Percentiles rank a stretch among this genome's conserved stretches.
phyloP scores from a whole-genome alignment of 2,113 vertebrate species.

The Tinamus guttatus region DNA sequence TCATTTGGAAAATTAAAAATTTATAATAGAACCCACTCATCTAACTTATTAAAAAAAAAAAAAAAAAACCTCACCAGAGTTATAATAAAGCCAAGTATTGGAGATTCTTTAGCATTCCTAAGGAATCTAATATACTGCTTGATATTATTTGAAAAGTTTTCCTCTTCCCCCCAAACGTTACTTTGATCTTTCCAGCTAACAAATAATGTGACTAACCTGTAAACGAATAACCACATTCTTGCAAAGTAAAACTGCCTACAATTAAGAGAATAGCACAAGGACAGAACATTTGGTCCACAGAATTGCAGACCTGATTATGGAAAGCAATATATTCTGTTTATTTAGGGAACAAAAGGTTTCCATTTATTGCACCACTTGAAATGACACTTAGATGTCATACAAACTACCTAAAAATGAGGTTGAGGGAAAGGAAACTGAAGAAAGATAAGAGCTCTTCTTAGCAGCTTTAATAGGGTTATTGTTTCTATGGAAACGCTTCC shows the following conservation, averaged over 20 bases:
- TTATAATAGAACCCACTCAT: not conserved
- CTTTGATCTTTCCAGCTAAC: not conserved
- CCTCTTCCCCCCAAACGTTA: not conserved
- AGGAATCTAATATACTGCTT: not conserved
- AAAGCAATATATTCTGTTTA: not conserved
- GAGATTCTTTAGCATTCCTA: not conserved
- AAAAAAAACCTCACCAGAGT: not conserved
- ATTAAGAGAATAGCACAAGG: not conserved
- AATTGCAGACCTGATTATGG: constrained; percentile 11
- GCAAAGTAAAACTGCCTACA: not conserved
- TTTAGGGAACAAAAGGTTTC: not conserved
- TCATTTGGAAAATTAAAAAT: not conserved
- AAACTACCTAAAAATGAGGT: not conserved
- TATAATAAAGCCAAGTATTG: not conserved
- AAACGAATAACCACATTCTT: not conserved
- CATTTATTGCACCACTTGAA: not conserved
- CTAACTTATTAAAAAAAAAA: not conserved
- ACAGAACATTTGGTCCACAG: not conserved
- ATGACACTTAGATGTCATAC: not conserved
- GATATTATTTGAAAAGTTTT: not conserved
- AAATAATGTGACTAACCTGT: not conserved
- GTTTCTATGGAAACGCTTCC: constrained; percentile 34
- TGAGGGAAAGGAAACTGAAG: not conserved
- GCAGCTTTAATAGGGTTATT: not conserved
- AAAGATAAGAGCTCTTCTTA: not conserved